phyloP scores from a whole-genome alignment of 2,113 vertebrate species.

The Ciconia boyciana region DNA sequence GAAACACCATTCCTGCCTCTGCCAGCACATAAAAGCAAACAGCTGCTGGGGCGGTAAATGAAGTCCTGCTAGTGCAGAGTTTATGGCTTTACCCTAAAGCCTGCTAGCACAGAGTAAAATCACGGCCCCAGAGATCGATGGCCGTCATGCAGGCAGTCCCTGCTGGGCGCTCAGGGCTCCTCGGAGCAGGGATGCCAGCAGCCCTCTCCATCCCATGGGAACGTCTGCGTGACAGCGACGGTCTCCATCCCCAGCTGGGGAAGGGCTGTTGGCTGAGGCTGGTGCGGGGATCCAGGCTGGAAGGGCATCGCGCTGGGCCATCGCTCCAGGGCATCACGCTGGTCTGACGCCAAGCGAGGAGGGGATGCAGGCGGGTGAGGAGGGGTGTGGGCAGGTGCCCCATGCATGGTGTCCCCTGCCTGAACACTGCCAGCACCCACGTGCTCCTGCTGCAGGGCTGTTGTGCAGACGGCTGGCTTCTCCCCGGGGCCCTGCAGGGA shows the following conservation, averaged over 20 bases:
- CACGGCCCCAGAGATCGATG: fast-evolving
- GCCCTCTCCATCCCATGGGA: neutral
- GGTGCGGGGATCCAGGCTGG: neutral
- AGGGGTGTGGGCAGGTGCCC: neutral
- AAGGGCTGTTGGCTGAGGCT: neutral
- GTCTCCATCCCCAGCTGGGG: neutral
- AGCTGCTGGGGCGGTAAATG: neutral
- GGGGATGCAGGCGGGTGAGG: neutral
- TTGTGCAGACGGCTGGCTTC: neutral
- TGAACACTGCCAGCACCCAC: fast-evolving
- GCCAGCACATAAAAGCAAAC: neutral
- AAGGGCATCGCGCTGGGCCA: neutral
- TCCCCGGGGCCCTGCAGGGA: fast-evolving
- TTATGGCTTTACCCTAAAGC: neutral
- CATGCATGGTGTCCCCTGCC: neutral
- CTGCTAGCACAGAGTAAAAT: neutral
- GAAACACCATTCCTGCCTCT: neutral
- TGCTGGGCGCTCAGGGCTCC: neutral
- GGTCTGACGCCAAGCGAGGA: neutral
- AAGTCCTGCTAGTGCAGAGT: neutral
- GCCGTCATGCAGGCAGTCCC: fast-evolving
- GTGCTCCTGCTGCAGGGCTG: neutral
- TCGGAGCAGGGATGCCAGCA: neutral
- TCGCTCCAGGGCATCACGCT: fast-evolving
- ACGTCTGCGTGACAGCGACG: fast-evolving